Conservation (phyloP, 2,888 invertebrate genomes). For the Habrosyne pyritoides region DNA sequence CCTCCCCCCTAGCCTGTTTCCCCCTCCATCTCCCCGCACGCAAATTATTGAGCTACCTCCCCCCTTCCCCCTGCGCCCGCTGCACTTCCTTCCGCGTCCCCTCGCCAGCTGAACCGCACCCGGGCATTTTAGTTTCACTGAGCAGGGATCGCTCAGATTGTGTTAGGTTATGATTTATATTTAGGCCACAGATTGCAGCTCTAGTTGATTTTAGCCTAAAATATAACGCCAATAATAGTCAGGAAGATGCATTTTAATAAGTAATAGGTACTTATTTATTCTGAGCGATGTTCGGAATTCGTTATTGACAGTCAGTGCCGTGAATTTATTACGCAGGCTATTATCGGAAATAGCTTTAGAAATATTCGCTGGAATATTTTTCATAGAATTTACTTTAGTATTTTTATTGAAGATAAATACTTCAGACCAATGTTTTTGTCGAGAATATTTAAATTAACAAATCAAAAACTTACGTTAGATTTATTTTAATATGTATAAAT, state of each 20-base stretch:
- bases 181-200: conserved; percentile 10
- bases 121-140: conserved; percentile 54
- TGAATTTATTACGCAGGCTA: background rate
- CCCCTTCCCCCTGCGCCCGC: conserved; percentile 34
- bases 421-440: no score
- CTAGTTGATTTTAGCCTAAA: background rate
- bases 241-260: background rate
- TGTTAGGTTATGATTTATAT: conserved; percentile 52
- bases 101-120: conserved; percentile 36
- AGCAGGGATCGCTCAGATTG: conserved; percentile 36
- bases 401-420: no score
- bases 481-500: no score
- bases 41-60: conserved; percentile 68
- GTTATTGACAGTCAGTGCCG: background rate
- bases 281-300: background rate
- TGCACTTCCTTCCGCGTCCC: conserved; percentile 66
- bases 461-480: no score
- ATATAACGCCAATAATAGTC: no score
- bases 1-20: conserved; percentile 18
- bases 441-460: no score
- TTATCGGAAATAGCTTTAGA: background rate
- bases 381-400: no score
- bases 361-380: no score
- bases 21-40: conserved; percentile 46
- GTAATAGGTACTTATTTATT: background rate